Evolutionary conservation across 2,888 invertebrate species (phyloP).

Genomic region (Melinopterus prodromus): DNA sequence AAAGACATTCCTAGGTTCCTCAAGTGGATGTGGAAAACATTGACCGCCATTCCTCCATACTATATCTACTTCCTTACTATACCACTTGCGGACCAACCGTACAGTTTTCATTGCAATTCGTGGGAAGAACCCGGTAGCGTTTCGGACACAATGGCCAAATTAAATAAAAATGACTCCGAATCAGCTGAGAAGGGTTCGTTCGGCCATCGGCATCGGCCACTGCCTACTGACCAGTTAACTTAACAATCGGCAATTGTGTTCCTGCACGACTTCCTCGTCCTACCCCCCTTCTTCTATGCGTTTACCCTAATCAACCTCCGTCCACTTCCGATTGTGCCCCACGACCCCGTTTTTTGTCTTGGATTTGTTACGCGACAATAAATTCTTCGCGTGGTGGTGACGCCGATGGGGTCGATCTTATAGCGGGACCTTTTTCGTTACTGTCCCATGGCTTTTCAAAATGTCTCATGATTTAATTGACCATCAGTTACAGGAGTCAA

Average conservation of each 20-base stretch:
- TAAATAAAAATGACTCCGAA: slow-evolving; percentile 27
- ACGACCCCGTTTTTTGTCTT: slow-evolving; percentile 19
- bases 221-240: slow-evolving; percentile 24
- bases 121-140: slow-evolving; percentile 30
- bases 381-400: not conserved
- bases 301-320: slow-evolving; percentile 26
- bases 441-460: no score
- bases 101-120: slow-evolving; percentile 16
- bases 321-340: slow-evolving; percentile 11
- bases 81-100: not conserved
- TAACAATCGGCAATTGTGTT: slow-evolving; percentile 27
- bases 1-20: no score
- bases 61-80: no score
- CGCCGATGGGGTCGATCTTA: not conserved
- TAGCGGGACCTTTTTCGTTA: no score
- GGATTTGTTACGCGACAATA: slow-evolving; percentile 22
- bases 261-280: slow-evolving; percentile 5
- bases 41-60: no score
- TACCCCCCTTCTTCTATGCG: slow-evolving; percentile 6
- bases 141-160: slow-evolving; percentile 23
- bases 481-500: no score
- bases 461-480: no score
- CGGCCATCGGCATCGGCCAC: not conserved
- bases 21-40: no score
- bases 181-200: slow-evolving; percentile 16